phyloP scores from a whole-genome alignment of 1,140 invertebrate genomes.

The Elymnias hypermnestra region DNA sequence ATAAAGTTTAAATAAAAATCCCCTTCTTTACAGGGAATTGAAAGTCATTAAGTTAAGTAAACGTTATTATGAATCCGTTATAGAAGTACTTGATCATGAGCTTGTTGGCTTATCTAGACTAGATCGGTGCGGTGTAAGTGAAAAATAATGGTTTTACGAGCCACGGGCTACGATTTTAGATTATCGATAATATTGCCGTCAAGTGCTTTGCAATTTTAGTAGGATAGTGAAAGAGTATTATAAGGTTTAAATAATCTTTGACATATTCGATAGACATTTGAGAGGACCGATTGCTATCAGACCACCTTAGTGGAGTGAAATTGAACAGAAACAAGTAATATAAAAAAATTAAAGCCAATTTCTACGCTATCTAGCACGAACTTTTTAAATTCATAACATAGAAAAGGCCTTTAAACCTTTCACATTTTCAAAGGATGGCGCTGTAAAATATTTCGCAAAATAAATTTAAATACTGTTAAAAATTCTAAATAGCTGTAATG shows the following conservation, averaged over 20 bases:
- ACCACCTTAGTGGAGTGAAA: too few species aligned
- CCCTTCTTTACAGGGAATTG: neutral
- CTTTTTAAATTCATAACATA: too few species aligned
- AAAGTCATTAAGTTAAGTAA: slow-evolving; percentile 10
- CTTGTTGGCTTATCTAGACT: slow-evolving; percentile 22
- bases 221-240: slow-evolving; percentile 11
- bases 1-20: too few species aligned
- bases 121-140: slow-evolving; percentile 23
- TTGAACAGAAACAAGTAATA: too few species aligned
- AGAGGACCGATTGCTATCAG: too few species aligned
- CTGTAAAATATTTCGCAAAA: too few species aligned
- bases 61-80: slow-evolving; percentile 18
- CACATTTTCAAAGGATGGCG: too few species aligned
- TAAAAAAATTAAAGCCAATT: too few species aligned
- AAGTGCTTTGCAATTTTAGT: slow-evolving; percentile 18
- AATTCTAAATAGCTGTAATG: too few species aligned
- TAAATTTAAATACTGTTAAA: too few species aligned
- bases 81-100: slow-evolving; percentile 15
- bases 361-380: too few species aligned
- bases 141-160: slow-evolving; percentile 26
- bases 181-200: slow-evolving; percentile 19
- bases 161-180: slow-evolving; percentile 10
- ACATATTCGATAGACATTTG: neutral
- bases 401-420: too few species aligned
- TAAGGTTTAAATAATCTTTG: slow-evolving; percentile 3